phyloP scores from a whole-genome alignment of 2,113 vertebrate genomes.

The Ptyas mucosa region DNA sequence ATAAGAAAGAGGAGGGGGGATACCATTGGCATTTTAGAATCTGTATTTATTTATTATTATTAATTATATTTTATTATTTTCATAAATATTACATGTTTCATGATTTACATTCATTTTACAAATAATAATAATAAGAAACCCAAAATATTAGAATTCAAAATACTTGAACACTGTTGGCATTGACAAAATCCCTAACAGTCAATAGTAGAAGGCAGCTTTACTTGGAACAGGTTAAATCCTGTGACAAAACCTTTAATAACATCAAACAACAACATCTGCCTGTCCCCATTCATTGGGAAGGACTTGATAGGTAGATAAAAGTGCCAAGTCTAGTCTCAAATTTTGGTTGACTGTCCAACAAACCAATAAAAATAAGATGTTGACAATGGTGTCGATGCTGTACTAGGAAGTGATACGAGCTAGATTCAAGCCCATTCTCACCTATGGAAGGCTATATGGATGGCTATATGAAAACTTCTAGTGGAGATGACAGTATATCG shows the following conservation, averaged over 20 bases:
- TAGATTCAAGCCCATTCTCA: not conserved
- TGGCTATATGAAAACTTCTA: not conserved
- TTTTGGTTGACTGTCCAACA: not conserved
- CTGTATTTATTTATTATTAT: not conserved
- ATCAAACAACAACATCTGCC: not conserved
- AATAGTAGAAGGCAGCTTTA: not conserved
- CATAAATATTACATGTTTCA: not conserved
- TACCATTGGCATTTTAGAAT: not conserved
- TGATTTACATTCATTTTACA: not conserved
- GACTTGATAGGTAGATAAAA: not conserved
- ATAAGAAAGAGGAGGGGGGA: not conserved
- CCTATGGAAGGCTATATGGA: not conserved
- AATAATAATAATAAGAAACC: not conserved
- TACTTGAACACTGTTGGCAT: not conserved
- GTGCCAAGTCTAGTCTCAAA: not conserved
- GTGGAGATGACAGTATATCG: not conserved
- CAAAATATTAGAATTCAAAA: not conserved
- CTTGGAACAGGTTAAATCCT: not conserved
- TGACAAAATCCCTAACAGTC: not conserved
- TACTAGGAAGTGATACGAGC: not conserved
- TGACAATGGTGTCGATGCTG: not conserved
- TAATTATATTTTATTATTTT: not conserved
- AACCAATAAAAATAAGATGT: not conserved
- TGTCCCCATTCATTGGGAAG: not conserved
- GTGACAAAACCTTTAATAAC: not conserved